Base-by-base conservation (phyloP, 2,888 invertebrate genomes). In the Pammene fasciana region DNA sequence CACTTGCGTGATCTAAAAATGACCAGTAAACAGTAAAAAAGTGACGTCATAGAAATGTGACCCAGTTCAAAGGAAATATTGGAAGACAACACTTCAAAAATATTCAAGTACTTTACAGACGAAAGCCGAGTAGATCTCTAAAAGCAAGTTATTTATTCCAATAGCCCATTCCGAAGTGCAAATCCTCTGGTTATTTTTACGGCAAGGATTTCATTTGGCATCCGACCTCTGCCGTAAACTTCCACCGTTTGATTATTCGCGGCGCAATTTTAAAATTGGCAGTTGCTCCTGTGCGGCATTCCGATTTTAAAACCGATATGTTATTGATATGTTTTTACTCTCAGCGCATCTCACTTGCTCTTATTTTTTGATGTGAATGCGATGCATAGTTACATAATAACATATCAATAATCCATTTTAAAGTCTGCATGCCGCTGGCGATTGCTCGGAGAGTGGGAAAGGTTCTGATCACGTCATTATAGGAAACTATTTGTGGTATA, bases 261-360 rank as follows among this genome's bases (percentile, higher is more conserved):
- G 60, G 38, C 18, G 62, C 62, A 62, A 62, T 62, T 48, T 62
- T 62, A 62, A 62, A 62, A 62, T 62, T 62, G 62, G 62, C 62
- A 62, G 62, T 52, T 50, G 62, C 52, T 41, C 41, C 50, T 18
- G 48, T n/a, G 18, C 50, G 62, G 50, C 26, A 60, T 59, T 38
- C 6, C 9, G 38, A 38, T 7, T 38, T 38, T 38, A 38, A 38
- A 2, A 38, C 6, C 4, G 26, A 9, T 7, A 9, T 38, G 8
- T 9, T 38, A 38, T 38, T 38, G 38, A 38, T 38, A 9, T 38
- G 38, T 5, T 38, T 5, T 5, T 26, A 4, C 26, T 38, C 9
- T 38, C 45, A 48, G 16, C 26, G 26, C 26, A 26, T 26, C 26
- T 26, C 26, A 1, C 26, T 26, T 26, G 26, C 26, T 4, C 26